Evolutionary conservation across 2,888 invertebrate species (phyloP).

Genomic region (Platerodrilus igneus): DNA sequence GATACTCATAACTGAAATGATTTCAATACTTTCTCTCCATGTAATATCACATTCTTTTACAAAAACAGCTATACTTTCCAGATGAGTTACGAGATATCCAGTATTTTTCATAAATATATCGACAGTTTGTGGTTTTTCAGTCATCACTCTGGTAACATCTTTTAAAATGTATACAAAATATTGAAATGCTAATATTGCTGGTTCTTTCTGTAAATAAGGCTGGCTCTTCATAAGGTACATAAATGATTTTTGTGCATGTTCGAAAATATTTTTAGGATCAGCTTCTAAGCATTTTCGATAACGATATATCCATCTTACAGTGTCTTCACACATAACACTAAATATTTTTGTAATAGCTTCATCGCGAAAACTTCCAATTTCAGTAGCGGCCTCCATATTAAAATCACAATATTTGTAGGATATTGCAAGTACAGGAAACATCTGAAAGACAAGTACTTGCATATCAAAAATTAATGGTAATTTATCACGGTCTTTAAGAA

Average conservation of each 20-base stretch:
- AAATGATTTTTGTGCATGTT: constrained; percentile 52
- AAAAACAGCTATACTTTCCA: constrained; percentile 61
- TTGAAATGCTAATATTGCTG: constrained; percentile 61
- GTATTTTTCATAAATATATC: constrained; percentile 35
- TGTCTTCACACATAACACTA: constrained; percentile 59
- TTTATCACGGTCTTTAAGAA: constrained; percentile 19
- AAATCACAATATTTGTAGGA: constrained; percentile 39
- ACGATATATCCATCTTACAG: constrained; percentile 51
- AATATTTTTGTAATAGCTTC: constrained; percentile 59
- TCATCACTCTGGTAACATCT: constrained; percentile 47
- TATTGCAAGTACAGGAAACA: constrained; percentile 59
- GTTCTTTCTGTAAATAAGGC: constrained; percentile 55
- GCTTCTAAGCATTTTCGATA: constrained; percentile 44
- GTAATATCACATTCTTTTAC: constrained; percentile 67
- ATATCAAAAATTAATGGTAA: constrained; percentile 51
- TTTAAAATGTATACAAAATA: constrained; percentile 58
- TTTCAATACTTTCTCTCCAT: constrained; percentile 75
- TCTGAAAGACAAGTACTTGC: constrained; percentile 58
- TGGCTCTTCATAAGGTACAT: constrained; percentile 56
- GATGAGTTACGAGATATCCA: constrained; percentile 58
- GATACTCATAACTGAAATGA: constrained; percentile 59
- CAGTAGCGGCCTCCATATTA: constrained; percentile 23
- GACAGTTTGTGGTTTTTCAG: constrained; percentile 29
- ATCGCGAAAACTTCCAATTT: constrained; percentile 54
- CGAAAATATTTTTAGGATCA: constrained; percentile 45